Percentiles rank a stretch among this genome's conserved stretches.
Conservation (phyloP, 2,797 vertebrate genomes). For the Phaenicophaeus curvirostris region DNA sequence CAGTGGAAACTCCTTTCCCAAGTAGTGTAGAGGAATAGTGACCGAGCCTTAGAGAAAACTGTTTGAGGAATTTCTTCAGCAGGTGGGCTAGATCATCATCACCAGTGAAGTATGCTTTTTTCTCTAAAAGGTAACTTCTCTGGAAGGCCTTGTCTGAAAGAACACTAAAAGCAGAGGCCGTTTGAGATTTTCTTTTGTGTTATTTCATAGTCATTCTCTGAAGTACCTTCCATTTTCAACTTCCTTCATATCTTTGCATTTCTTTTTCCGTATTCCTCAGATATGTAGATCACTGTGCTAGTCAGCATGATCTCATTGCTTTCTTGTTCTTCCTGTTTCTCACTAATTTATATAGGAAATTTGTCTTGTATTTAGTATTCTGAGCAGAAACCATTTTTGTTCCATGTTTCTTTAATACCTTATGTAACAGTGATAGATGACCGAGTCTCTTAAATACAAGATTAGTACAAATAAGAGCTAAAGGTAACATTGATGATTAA, state of each 20-base stretch:
- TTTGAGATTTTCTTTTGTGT: not conserved
- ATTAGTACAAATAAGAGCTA: not conserved
- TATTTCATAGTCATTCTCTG: not conserved
- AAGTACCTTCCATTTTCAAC: not conserved
- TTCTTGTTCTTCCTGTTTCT: slow-evolving; percentile 26
- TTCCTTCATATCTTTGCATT: not conserved
- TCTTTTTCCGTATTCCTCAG: not conserved
- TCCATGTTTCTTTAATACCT: not conserved
- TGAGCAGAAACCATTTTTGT: not conserved
- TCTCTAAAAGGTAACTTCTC: slow-evolving; percentile 35
- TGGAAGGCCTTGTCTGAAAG: not conserved
- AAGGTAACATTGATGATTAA: not conserved
- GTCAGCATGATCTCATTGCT: not conserved
- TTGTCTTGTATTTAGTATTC: not conserved
- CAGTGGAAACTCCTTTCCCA: slow-evolving; percentile 23
- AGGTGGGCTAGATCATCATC: not conserved
- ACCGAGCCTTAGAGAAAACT: not conserved
- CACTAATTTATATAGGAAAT: not conserved
- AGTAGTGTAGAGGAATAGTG: not conserved
- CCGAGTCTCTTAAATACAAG: not conserved
- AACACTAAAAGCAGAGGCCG: not conserved
- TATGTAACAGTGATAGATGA: not conserved
- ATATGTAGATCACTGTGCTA: not conserved
- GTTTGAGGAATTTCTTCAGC: not conserved
- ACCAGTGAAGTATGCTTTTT: not conserved